A percentile compares a stretch with the other conserved stretches of the same genome.
Evolutionary conservation across 2,888 invertebrate genomes (phyloP).

Genomic region (Mycalesis mineus): DNA sequence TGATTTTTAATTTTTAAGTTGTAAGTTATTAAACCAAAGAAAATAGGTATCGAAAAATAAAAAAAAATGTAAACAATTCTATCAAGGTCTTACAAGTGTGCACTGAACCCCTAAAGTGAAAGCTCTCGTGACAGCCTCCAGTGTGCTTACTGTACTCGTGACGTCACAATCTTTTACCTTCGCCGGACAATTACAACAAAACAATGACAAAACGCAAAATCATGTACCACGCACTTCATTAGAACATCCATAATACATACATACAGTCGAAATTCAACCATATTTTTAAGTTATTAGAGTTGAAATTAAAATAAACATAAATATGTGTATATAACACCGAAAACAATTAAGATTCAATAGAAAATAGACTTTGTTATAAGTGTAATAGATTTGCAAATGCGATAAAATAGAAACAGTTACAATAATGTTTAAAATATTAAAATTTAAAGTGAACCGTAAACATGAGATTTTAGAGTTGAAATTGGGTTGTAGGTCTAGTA

Average conservation of each 20-base stretch:
- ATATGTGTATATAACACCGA: neutral
- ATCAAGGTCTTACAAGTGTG: neutral
- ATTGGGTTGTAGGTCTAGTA: conserved; percentile 18
- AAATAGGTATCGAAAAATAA: no score
- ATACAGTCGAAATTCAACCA: neutral
- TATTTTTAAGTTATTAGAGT: neutral
- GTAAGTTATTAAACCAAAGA: no score
- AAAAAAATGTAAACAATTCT: neutral
- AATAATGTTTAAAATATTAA: neutral
- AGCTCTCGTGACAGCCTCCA: neutral
- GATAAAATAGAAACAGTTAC: neutral
- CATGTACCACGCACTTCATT: conserved; percentile 9
- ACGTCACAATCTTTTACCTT: neutral
- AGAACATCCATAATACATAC: neutral
- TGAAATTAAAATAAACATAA: neutral
- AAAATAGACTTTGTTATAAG: neutral
- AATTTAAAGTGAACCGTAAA: conserved; percentile 27
- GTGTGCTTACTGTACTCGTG: neutral
- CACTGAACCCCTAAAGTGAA: neutral
- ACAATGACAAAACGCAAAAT: neutral
- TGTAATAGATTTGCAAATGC: neutral
- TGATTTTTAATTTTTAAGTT: no score
- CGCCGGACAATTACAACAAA: conserved; percentile 1
- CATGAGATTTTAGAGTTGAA: conserved; percentile 22
- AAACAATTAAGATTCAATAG: neutral